Evolutionary conservation across 1,140 invertebrate species (phyloP), one percentile per base, ranked within the genome.

Genomic region (Teleogryllus occipitalis): DNA sequence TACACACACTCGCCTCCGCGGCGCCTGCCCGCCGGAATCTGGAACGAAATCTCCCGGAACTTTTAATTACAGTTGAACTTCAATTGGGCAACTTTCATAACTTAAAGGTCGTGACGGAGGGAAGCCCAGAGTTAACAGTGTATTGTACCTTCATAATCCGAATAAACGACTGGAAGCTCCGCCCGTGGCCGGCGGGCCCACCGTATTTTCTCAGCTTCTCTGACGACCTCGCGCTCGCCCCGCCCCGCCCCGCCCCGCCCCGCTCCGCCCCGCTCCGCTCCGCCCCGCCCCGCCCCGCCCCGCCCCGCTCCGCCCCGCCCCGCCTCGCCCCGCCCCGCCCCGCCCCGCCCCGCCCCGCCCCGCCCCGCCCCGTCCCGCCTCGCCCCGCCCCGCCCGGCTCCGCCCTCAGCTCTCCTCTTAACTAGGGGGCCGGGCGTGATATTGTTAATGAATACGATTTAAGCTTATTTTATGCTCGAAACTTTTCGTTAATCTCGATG

Each of bases 391-490:
- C 27, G 5, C 27, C 27, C 27, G n/a, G 27, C 27, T 5, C 27
- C 27, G 27, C 27, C 27, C 27, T 2, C 27, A 5, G 27, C 27
- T 39, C 5, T 39, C 27, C 27, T 39, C 27, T 39, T 39, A 39
- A 39, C 27, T 39, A 39, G 27, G 27, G 27, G 27, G 27, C 27
- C 27, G 54, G 10, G 10, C 10, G 54, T 18, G 54, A 65, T 65
- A 65, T 65, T 65, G 54, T 65, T 65, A 65, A 65, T 65, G 54
- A 18, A 65, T 65, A 65, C 54, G 54, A 65, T 65, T 65, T 65
- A 65, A 65, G 54, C 54, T 65, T 65, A 65, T 65, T 65, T 65
- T 65, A 65, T 65, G 54, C 54, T 65, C 54, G 10, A 65, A 65
- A 65, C 54, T 65, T 65, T 14, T 18, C 54, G 54, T 65, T 65